phyloP scores from a whole-genome alignment of 2,113 vertebrate genomes.

The Apeltes quadracus region DNA sequence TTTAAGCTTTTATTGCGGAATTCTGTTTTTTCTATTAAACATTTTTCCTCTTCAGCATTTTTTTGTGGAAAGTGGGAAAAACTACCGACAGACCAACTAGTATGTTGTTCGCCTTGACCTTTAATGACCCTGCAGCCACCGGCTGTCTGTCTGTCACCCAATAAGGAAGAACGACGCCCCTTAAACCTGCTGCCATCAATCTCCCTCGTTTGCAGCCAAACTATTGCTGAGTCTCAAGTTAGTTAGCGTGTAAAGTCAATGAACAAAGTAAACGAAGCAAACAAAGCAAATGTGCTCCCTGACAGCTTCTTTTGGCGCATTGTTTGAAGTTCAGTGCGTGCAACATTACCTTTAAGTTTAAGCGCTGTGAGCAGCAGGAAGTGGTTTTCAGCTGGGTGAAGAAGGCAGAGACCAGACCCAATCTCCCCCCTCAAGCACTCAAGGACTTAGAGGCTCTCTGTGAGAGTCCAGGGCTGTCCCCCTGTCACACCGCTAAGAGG shows the following conservation, averaged over 20 bases:
- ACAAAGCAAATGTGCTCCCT: background rate
- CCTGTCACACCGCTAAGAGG: too few relatives aligned
- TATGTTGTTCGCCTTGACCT: background rate
- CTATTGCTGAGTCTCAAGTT: too few relatives aligned
- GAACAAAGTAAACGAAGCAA: too few relatives aligned
- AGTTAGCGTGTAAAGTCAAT: too few relatives aligned
- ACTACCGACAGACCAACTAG: background rate
- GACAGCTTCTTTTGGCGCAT: background rate
- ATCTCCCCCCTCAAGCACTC: too few relatives aligned
- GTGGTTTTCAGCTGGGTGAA: too few relatives aligned
- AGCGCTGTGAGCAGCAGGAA: background rate
- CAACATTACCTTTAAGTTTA: background rate
- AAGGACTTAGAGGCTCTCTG: too few relatives aligned
- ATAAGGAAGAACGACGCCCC: background rate
- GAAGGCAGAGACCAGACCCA: too few relatives aligned
- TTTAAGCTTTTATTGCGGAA: slow-evolving; percentile 12
- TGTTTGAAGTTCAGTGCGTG: background rate
- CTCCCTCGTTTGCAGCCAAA: background rate
- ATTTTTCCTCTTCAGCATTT: background rate
- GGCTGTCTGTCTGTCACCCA: background rate
- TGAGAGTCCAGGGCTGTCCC: too few relatives aligned
- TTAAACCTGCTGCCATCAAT: background rate
- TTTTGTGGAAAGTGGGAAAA: background rate
- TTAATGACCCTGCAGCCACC: background rate
- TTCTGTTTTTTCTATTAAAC: slow-evolving; percentile 29